Percentiles rank a stretch among this genome's conserved stretches.
phyloP scores from a whole-genome alignment of 2,888 invertebrate species.

The Andrena camellia region DNA sequence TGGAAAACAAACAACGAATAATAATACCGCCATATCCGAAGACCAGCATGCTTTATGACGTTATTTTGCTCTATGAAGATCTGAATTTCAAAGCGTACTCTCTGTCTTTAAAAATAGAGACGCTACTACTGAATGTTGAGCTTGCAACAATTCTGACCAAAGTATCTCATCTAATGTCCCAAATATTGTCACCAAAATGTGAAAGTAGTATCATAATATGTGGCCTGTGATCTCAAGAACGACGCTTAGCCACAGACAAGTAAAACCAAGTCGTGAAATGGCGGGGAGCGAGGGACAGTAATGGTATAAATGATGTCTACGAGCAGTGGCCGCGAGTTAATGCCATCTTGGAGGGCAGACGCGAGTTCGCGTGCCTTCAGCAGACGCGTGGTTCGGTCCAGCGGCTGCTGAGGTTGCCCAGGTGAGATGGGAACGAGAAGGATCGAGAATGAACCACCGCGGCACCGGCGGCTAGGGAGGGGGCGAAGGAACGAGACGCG shows the following conservation, averaged over 20 bases:
- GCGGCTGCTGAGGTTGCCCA: conserved; percentile 73
- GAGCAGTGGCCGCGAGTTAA: conserved; percentile 54
- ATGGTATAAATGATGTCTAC: conserved; percentile 33
- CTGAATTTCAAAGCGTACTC: not conserved
- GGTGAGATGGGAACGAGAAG: conserved; percentile 72
- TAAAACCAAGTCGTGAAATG: conserved; percentile 4
- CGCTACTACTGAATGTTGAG: not conserved
- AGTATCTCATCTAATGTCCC: not conserved
- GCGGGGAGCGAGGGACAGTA: conserved; percentile 14
- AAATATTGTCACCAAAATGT: not conserved
- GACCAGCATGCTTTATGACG: not conserved
- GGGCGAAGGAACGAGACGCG: conserved; percentile 63
- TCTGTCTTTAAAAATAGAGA: too few relatives aligned
- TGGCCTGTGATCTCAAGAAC: not conserved
- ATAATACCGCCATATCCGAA: not conserved
- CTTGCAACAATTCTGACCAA: not conserved
- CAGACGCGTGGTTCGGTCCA: conserved; percentile 60
- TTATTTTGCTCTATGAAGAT: too few relatives aligned
- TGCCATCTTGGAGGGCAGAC: conserved; percentile 67
- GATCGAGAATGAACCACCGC: conserved; percentile 43
- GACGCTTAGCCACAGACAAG: not conserved
- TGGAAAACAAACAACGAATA: conserved; percentile 17
- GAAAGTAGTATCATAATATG: not conserved
- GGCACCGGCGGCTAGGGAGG: conserved; percentile 30
- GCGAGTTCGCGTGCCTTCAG: conserved; percentile 72